These are phyloP conservation scores for Xenotilapia flavipinnis DNA, from an alignment of 2,113 vertebrate genomes.

Conservation along the genomic window DNA sequence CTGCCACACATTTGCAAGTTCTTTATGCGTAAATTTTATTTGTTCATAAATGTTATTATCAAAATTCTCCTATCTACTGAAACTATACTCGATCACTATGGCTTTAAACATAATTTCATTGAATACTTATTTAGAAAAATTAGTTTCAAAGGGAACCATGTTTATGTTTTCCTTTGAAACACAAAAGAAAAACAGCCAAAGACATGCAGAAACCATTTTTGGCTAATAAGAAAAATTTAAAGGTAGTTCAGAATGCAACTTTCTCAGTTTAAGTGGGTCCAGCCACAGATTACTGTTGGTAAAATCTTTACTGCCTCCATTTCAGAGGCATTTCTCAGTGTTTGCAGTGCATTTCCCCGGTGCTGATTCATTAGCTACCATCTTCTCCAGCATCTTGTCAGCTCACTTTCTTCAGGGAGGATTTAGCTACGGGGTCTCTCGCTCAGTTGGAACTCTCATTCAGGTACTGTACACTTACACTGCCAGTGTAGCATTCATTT, in stretches of 20 bases:
- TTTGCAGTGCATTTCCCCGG: conserved; percentile 74
- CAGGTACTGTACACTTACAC: conserved; percentile 31
- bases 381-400: conserved; percentile 74
- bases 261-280: background rate
- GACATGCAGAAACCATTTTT: background rate
- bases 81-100: background rate
- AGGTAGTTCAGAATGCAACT: background rate
- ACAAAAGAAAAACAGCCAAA: background rate
- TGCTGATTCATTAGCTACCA: conserved; percentile 62
- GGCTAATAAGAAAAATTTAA: background rate
- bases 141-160: background rate
- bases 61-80: background rate
- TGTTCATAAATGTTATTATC: background rate
- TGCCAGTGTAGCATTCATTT: background rate
- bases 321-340: conserved; percentile 76
- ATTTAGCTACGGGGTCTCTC: conserved; percentile 75
- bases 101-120: background rate
- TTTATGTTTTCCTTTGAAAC: background rate
- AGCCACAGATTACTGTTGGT: background rate
- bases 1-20: background rate
- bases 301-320: background rate
- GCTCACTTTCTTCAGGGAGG: conserved; percentile 73
- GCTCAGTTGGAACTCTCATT: conserved; percentile 65
- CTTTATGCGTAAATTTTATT: background rate
- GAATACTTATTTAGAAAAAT: background rate